Percentiles rank a stretch among this genome's conserved stretches.
phyloP scores from a whole-genome alignment of 2,113 vertebrate species.

The Tursiops truncatus region DNA sequence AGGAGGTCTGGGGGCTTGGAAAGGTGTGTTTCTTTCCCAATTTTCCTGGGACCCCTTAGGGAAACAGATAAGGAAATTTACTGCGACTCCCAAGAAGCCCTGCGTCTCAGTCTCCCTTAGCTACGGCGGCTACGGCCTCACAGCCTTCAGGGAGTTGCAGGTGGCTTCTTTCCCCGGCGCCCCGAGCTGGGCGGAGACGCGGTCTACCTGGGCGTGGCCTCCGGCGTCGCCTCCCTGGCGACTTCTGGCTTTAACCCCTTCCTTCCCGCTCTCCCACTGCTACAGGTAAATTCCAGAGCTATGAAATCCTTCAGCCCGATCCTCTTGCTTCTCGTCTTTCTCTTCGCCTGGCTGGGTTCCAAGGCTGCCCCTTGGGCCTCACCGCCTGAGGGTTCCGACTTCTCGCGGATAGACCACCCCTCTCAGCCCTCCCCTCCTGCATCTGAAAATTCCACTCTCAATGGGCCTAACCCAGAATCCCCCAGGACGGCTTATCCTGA shows the following conservation, averaged over 20 bases:
- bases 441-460: neutral
- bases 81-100: neutral
- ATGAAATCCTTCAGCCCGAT: conserved; percentile 33
- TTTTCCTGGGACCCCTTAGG: neutral
- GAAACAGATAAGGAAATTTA: neutral
- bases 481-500: neutral
- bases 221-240: rapidly evolving
- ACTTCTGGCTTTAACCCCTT: neutral
- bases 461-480: neutral
- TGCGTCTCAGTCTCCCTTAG: neutral
- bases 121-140: neutral
- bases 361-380: neutral
- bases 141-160: neutral
- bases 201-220: too few relatives aligned
- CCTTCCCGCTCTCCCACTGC: neutral
- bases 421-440: neutral
- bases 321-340: conserved; percentile 28
- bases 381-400: neutral
- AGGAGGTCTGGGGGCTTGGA: neutral
- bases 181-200: rapidly evolving
- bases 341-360: neutral
- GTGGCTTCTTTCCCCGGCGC: neutral
- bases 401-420: neutral
- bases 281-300: neutral
- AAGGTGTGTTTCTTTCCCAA: neutral